Evolutionary conservation across 2,113 vertebrate genomes (phyloP).

Genomic region (Halcyon senegalensis): DNA sequence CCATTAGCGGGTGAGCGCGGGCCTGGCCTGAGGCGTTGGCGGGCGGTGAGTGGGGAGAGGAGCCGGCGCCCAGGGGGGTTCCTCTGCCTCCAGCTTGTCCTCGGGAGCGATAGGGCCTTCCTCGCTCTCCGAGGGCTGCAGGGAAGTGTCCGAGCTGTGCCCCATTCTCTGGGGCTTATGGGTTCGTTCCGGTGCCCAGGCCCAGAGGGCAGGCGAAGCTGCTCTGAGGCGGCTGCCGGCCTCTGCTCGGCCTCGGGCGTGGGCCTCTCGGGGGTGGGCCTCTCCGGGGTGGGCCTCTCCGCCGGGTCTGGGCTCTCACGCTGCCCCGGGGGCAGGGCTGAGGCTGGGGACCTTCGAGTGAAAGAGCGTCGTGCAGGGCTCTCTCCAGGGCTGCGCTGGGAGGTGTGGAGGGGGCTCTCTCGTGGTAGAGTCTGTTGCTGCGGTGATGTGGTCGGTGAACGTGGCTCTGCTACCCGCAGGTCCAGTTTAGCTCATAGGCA

Average conservation of each 20-base stretch:
- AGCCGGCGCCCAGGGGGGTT: fast-evolving
- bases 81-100: fast-evolving
- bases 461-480: neutral
- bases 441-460: neutral
- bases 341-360: neutral
- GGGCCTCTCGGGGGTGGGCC: neutral
- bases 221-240: neutral
- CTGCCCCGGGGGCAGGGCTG: neutral
- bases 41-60: neutral
- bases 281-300: neutral
- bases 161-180: too few species aligned
- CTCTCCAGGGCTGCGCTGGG: neutral
- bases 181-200: neutral
- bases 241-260: neutral
- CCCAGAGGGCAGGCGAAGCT: neutral
- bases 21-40: neutral
- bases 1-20: too few species aligned
- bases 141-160: fast-evolving
- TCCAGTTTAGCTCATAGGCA: fast-evolving
- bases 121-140: fast-evolving
- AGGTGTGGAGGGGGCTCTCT: neutral
- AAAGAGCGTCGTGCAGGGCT: neutral
- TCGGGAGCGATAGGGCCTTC: fast-evolving
- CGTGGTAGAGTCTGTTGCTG: fast-evolving
- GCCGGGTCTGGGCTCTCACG: fast-evolving